Evolutionary conservation across 2,797 vertebrate genomes (phyloP).

Genomic region (Sebastes steindachneri): DNA sequence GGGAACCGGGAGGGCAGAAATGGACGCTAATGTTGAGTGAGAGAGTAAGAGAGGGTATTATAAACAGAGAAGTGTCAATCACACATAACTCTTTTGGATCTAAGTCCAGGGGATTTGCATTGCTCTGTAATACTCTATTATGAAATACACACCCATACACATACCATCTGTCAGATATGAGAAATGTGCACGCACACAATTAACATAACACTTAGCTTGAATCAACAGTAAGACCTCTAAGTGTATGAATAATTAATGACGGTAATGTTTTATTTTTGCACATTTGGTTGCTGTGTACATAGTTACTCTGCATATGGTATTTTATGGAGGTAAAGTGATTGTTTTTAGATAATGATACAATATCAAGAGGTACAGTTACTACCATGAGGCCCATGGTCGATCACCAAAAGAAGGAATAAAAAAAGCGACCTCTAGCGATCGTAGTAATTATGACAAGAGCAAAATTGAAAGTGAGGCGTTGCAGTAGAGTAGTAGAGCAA

Average conservation of each 20-base stretch:
- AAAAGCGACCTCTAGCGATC: no score
- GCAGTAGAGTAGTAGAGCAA: no score
- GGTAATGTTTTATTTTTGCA: not conserved
- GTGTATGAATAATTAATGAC: not conserved
- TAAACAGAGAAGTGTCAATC: slow-evolving; percentile 49
- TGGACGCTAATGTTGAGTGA: slow-evolving; percentile 38
- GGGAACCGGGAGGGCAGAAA: slow-evolving; percentile 6
- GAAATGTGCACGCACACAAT: slow-evolving; percentile 9
- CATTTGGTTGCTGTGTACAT: not conserved
- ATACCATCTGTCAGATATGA: slow-evolving; percentile 23
- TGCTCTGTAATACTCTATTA: slow-evolving; percentile 13
- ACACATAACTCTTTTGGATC: slow-evolving; percentile 31
- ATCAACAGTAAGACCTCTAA: not conserved
- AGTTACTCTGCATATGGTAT: not conserved
- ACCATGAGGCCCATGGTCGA: no score
- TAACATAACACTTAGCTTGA: not conserved
- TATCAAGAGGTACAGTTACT: not conserved
- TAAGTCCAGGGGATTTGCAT: slow-evolving; percentile 39
- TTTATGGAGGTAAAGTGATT: not conserved
- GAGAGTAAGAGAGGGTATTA: not conserved
- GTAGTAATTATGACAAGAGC: no score
- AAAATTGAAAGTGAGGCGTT: no score
- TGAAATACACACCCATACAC: slow-evolving; percentile 23
- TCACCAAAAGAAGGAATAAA: no score
- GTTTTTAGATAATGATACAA: not conserved